A percentile compares a stretch with the other conserved stretches of the same genome.
These are phyloP conservation scores for Ranitomeya imitator DNA, from an alignment of 2,113 vertebrate genomes.

Conservation along the genomic window DNA sequence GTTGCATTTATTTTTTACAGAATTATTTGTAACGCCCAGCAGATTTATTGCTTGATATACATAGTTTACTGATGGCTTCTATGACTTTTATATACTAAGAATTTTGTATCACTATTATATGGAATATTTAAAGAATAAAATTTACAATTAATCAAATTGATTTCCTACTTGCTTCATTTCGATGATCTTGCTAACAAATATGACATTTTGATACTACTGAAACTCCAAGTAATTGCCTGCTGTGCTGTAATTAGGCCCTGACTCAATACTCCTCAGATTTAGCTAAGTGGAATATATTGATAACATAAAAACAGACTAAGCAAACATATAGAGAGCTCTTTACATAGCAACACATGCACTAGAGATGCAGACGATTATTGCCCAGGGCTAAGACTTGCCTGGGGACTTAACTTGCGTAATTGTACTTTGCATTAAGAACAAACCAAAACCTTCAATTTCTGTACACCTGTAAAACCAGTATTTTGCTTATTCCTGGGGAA, in stretches of 20 bases:
- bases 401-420: not conserved
- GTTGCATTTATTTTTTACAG: too few relatives aligned
- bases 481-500: too few relatives aligned
- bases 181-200: conserved; percentile 11
- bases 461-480: too few relatives aligned
- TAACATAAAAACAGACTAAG: not conserved
- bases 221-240: conserved; percentile 17
- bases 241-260: not conserved
- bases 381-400: not conserved
- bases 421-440: too few relatives aligned
- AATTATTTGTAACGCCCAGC: too few relatives aligned
- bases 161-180: not conserved
- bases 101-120: not conserved
- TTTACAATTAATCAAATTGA: conserved; percentile 9
- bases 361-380: not conserved
- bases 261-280: conserved; percentile 4
- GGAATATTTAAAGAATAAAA: not conserved
- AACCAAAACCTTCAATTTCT: too few relatives aligned
- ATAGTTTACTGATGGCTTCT: not conserved
- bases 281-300: conserved; percentile 4
- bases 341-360: not conserved
- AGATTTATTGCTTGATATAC: too few relatives aligned
- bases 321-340: not conserved
- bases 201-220: not conserved
- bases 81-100: not conserved